phyloP scores from a whole-genome alignment of 2,888 invertebrate genomes.

The Nemoura dubitans region DNA sequence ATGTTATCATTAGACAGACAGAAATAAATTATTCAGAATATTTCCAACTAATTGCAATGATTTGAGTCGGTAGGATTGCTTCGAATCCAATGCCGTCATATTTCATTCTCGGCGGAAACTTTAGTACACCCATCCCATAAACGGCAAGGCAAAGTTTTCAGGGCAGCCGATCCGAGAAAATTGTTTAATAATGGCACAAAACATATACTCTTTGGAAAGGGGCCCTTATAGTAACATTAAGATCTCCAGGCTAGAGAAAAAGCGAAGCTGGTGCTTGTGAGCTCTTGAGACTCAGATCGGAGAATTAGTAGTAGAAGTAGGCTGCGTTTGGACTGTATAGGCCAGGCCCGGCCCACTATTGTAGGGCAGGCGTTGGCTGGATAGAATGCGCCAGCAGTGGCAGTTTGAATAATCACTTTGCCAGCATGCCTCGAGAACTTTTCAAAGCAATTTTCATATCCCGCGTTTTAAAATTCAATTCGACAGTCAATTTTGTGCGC shows the following conservation, averaged over 20 bases:
- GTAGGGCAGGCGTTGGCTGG: background rate
- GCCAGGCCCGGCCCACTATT: background rate
- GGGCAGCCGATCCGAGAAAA: background rate
- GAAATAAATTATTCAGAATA: background rate
- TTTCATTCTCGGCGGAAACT: background rate
- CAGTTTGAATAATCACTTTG: conserved; percentile 29
- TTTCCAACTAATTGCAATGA: background rate
- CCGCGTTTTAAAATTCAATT: conserved; percentile 45
- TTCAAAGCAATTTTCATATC: conserved; percentile 45
- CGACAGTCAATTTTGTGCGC: conserved; percentile 47
- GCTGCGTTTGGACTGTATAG: background rate
- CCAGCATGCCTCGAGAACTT: conserved; percentile 22
- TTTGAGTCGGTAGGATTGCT: background rate
- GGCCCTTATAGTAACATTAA: conserved; percentile 7
- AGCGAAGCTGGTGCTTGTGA: background rate
- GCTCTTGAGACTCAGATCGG: background rate
- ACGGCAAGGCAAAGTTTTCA: background rate
- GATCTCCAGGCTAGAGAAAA: background rate
- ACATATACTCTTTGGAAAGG: background rate
- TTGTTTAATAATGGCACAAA: conserved; percentile 12
- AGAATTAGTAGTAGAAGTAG: background rate
- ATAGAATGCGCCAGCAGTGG: conserved; percentile 10
- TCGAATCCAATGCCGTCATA: background rate
- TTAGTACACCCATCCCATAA: background rate
- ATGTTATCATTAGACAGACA: background rate